Percentiles rank a stretch among this genome's conserved stretches.
phyloP scores from a whole-genome alignment of 2,888 invertebrate genomes.

The Andrena dorsata region DNA sequence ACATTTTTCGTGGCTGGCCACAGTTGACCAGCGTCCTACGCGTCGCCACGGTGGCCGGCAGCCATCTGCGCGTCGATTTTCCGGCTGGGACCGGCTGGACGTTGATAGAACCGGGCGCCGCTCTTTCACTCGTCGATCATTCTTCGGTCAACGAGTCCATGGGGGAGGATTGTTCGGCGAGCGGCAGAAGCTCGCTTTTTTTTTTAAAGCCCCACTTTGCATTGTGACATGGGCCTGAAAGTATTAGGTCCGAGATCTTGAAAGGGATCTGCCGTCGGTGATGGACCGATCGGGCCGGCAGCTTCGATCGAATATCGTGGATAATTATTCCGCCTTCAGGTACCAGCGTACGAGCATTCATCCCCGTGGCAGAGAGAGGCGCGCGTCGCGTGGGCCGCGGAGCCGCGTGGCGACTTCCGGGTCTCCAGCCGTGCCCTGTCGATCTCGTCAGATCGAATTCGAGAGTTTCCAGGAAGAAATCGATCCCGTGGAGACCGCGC shows the following conservation, averaged over 20 bases:
- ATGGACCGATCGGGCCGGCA: conserved; percentile 1
- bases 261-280: background rate
- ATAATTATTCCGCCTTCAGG: conserved; percentile 56
- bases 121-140: conserved; percentile 26
- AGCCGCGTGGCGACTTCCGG: conserved; percentile 72
- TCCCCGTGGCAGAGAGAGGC: conserved; percentile 24
- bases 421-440: conserved; percentile 53
- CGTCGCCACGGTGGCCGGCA: conserved; percentile 25
- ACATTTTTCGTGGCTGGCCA: conserved; percentile 73
- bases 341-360: conserved; percentile 14
- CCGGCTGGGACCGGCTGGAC: conserved; percentile 24
- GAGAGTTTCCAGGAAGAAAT: conserved; percentile 74
- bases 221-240: no score
- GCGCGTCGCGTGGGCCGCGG: conserved; percentile 61
- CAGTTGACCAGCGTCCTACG: conserved; percentile 64
- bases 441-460: conserved; percentile 70
- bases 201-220: background rate
- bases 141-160: conserved; percentile 29
- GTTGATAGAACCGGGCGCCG: background rate
- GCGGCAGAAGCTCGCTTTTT: background rate
- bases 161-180: conserved; percentile 21
- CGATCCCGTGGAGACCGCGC: conserved; percentile 31
- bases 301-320: conserved; percentile 46
- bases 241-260: no score
- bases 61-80: conserved; percentile 62